Evolutionary conservation across 2,888 invertebrate species (phyloP).

Genomic region (Acanthococcus lagerstroemiae): DNA sequence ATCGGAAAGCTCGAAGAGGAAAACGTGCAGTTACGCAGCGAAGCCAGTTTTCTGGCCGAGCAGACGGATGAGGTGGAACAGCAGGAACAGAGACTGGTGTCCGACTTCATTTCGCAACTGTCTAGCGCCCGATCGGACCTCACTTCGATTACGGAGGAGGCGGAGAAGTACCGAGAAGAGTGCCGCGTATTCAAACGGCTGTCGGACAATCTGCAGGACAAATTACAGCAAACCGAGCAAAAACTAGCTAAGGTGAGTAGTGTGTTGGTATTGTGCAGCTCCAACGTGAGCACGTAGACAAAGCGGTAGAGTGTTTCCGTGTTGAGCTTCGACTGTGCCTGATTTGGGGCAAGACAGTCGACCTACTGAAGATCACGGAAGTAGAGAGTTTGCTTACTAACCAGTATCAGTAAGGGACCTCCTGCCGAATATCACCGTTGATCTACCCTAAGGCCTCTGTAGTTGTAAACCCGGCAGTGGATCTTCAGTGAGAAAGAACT

Average conservation of each 20-base stretch:
- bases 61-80: slow-evolving; percentile 81
- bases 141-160: slow-evolving; percentile 33
- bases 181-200: slow-evolving; percentile 28
- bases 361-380: too few species aligned
- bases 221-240: slow-evolving; percentile 34
- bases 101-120: slow-evolving; percentile 34
- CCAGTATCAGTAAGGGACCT: too few species aligned
- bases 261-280: too few species aligned
- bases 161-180: slow-evolving; percentile 35
- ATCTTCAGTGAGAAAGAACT: too few species aligned
- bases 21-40: slow-evolving; percentile 69
- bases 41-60: slow-evolving; percentile 67
- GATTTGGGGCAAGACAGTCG: too few species aligned
- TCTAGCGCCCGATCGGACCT: slow-evolving; percentile 34
- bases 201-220: slow-evolving; percentile 32
- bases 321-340: too few species aligned
- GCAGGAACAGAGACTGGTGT: slow-evolving; percentile 66
- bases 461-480: too few species aligned
- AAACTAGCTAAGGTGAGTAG: slow-evolving; percentile 36
- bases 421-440: too few species aligned
- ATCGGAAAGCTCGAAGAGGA: slow-evolving; percentile 80
- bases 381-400: too few species aligned
- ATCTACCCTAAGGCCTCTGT: too few species aligned
- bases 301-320: too few species aligned
- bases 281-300: too few species aligned